Evolutionary conservation across 2,797 vertebrate genomes (phyloP).

Genomic region (Nannoperca obscura): DNA sequence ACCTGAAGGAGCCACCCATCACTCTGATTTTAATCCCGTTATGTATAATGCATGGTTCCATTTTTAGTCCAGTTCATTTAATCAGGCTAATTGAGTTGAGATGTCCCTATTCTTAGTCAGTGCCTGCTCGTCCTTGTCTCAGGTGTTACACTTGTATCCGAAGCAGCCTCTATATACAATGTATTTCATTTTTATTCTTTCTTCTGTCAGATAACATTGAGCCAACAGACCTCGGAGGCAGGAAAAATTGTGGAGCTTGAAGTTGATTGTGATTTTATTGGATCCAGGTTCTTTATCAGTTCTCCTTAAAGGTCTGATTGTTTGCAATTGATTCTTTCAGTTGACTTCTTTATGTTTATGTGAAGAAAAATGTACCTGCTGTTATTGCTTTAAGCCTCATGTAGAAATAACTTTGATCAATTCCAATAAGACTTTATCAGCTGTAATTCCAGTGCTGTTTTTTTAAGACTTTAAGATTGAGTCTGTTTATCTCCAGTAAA

Average conservation of each 20-base stretch:
- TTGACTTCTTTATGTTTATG: slow-evolving; percentile 40
- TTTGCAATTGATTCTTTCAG: slow-evolving; percentile 53
- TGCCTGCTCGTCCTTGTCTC: slow-evolving; percentile 25
- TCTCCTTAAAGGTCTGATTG: slow-evolving; percentile 51
- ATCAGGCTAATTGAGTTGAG: slow-evolving; percentile 64
- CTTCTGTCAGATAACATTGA: slow-evolving; percentile 25
- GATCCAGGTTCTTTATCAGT: slow-evolving; percentile 43
- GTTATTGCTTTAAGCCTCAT: slow-evolving; percentile 19
- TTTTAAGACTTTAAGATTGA: neutral
- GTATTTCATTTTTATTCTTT: slow-evolving; percentile 21
- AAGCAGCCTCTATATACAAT: neutral
- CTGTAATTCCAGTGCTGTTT: slow-evolving; percentile 22
- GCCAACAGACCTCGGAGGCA: slow-evolving; percentile 36
- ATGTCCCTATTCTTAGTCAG: slow-evolving; percentile 54
- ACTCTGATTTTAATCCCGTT: slow-evolving; percentile 43
- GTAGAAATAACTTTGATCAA: slow-evolving; percentile 42
- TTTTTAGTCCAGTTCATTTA: slow-evolving; percentile 68
- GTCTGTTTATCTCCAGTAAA: neutral
- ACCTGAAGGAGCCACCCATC: slow-evolving; percentile 35
- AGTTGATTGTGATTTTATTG: slow-evolving; percentile 58
- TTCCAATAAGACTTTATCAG: slow-evolving; percentile 24
- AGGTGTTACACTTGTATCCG: slow-evolving; percentile 22
- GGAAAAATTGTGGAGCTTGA: slow-evolving; percentile 47
- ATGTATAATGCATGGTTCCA: slow-evolving; percentile 64
- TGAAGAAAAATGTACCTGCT: slow-evolving; percentile 27